A percentile compares a stretch with the other conserved stretches of the same genome.
Conservation (phyloP, 2,113 vertebrate species). For the Calyptommatus sinebrachiatus region DNA sequence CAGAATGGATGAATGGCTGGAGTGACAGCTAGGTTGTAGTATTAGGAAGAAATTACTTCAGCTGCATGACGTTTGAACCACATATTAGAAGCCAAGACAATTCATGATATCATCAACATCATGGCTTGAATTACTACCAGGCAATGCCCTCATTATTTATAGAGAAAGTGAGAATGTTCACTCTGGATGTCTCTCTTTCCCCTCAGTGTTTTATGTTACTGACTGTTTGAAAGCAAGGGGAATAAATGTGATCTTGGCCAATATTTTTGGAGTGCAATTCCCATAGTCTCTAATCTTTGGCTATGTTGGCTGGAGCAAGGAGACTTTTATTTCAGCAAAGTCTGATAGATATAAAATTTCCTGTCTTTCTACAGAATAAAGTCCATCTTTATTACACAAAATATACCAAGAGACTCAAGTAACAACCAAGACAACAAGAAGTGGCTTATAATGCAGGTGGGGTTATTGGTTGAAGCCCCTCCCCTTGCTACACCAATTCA, state of each 20-base stretch:
- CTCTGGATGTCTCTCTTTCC: neutral
- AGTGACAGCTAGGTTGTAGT: conserved; percentile 48
- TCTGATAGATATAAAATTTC: too few species aligned
- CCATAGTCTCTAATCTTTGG: too few species aligned
- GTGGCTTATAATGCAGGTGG: too few species aligned
- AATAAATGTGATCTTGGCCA: too few species aligned
- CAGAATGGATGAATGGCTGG: conserved; percentile 42
- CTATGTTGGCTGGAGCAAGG: too few species aligned
- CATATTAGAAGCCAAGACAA: conserved; percentile 47
- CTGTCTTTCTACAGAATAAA: neutral
- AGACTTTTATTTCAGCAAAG: too few species aligned
- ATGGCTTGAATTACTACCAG: conserved; percentile 39
- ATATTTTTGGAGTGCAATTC: too few species aligned
- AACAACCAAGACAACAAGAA: neutral
- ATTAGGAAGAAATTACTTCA: conserved; percentile 51
- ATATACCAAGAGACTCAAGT: neutral
- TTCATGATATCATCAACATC: conserved; percentile 48
- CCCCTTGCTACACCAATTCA: too few species aligned
- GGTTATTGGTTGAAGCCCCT: too few species aligned
- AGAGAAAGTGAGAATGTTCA: neutral
- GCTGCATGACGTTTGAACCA: conserved; percentile 47
- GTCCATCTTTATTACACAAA: neutral
- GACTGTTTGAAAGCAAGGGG: neutral
- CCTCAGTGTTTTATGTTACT: neutral
- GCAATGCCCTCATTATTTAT: conserved; percentile 37